Evolutionary conservation across 2,888 invertebrate genomes (phyloP).

Genomic region (Megastigmus dorsalis): DNA sequence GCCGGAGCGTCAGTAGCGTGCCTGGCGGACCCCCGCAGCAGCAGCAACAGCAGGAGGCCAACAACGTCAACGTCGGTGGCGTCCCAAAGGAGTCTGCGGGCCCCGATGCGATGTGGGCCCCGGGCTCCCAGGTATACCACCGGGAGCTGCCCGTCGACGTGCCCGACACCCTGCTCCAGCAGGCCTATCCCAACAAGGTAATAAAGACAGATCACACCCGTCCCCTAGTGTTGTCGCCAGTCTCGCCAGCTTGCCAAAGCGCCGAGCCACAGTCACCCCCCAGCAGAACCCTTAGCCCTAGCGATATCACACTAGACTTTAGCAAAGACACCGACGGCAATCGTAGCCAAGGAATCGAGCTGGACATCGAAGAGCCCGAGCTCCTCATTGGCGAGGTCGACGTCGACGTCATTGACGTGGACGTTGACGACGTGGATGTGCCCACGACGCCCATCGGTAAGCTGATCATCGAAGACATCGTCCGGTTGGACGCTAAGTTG

Average conservation of each 20-base stretch:
- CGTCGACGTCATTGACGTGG: slow-evolving; percentile 71
- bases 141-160: slow-evolving; percentile 99
- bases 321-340: slow-evolving; percentile 70
- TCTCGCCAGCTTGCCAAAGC: slow-evolving; percentile 39
- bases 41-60: slow-evolving; percentile 76
- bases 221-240: background rate
- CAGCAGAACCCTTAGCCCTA: slow-evolving; percentile 69
- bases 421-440: slow-evolving; percentile 33
- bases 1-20: slow-evolving; percentile 87
- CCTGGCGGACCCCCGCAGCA: slow-evolving; percentile 83
- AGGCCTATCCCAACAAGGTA: slow-evolving; percentile 75
- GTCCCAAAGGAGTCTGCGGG: slow-evolving; percentile 69
- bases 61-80: slow-evolving; percentile 74
- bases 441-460: slow-evolving; percentile 27
- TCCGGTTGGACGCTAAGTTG: slow-evolving; percentile 35
- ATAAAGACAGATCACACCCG: slow-evolving; percentile 59
- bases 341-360: slow-evolving; percentile 76
- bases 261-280: slow-evolving; percentile 58
- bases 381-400: slow-evolving; percentile 67
- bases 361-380: slow-evolving; percentile 67
- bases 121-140: slow-evolving; percentile 83
- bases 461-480: slow-evolving; percentile 52
- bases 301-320: slow-evolving; percentile 68
- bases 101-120: slow-evolving; percentile 76
- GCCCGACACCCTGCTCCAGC: slow-evolving; percentile 82